Conservation (phyloP, 2,888 invertebrate genomes). For the Parapristionchus giblindavisi region DNA sequence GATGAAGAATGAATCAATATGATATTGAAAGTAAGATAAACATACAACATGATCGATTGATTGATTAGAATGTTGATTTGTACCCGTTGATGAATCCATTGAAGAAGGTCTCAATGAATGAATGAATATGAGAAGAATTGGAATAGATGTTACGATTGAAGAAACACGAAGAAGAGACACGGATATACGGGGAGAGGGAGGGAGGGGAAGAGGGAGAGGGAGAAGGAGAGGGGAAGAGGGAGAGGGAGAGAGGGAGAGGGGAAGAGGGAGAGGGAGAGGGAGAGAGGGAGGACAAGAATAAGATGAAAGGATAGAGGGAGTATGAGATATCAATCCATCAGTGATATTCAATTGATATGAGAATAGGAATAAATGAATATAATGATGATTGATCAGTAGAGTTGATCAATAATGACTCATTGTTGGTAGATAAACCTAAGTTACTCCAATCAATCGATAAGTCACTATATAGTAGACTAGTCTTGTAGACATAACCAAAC, state of each 20-base stretch:
- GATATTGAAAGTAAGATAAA: background rate
- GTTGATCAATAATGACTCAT: no score
- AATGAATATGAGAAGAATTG: slow-evolving; percentile 12
- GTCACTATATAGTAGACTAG: no score
- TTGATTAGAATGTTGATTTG: no score
- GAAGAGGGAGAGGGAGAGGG: background rate
- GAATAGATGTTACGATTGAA: slow-evolving; percentile 15
- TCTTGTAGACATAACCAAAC: slow-evolving; percentile 3
- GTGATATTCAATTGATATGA: background rate
- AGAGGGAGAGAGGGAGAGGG: background rate
- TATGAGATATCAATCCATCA: background rate
- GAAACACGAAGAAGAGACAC: slow-evolving; percentile 7
- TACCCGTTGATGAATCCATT: no score
- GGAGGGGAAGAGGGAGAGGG: slow-evolving; percentile 6
- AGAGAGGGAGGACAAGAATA: background rate
- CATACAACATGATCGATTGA: slow-evolving; percentile 12
- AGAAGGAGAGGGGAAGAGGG: slow-evolving; percentile 11
- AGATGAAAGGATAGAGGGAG: background rate
- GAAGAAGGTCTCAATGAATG: background rate
- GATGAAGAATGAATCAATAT: background rate
- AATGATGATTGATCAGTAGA: no score
- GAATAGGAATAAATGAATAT: no score
- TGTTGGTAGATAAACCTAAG: no score
- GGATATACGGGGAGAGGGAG: slow-evolving; percentile 7
- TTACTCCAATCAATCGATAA: no score